Conservation (phyloP, 2,113 vertebrate genomes). For the Psittacara wagleri region DNA sequence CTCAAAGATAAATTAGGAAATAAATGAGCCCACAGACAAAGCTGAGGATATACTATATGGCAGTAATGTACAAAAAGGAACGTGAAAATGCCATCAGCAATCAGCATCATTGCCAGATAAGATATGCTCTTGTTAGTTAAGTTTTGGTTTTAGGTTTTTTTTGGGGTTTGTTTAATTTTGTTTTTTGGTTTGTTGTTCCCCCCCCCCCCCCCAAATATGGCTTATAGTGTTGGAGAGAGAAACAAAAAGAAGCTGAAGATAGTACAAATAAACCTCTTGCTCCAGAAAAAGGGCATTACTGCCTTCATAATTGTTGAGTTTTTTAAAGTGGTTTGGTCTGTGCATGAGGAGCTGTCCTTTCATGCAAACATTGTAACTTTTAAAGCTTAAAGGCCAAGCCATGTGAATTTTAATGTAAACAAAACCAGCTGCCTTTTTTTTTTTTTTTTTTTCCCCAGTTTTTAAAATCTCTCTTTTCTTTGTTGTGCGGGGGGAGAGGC, state of each 20-base stretch:
- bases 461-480: neutral
- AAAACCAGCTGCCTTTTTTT: neutral
- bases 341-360: neutral
- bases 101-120: neutral
- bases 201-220: neutral
- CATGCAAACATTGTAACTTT: neutral
- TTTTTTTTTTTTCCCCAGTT: neutral
- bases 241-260: neutral
- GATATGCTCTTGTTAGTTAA: neutral
- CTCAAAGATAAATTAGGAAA: neutral
- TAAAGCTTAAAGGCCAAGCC: constrained; percentile 18
- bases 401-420: constrained; percentile 39
- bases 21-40: neutral
- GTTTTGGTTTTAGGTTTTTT: neutral
- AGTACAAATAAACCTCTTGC: neutral
- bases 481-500: neutral
- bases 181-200: neutral
- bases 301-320: neutral
- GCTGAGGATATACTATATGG: neutral
- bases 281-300: neutral
- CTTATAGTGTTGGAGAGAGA: neutral
- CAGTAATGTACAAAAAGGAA: neutral
- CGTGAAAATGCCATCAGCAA: neutral
- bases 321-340: neutral
- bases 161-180: neutral